Conservation (phyloP, 2,113 vertebrate species). For the Helogale parvula region DNA sequence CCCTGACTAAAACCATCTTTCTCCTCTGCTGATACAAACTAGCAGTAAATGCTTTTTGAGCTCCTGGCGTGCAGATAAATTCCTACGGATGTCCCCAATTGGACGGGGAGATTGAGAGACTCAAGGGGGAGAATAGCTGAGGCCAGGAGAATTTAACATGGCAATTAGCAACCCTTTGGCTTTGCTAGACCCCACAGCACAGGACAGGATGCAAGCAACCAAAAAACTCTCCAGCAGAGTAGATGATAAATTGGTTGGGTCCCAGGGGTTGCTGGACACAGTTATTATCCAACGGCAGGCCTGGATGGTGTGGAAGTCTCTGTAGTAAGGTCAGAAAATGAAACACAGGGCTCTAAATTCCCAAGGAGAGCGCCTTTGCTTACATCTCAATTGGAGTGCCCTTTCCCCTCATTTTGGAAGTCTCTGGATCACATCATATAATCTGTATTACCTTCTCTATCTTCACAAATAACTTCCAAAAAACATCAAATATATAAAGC, state of each 20-base stretch:
- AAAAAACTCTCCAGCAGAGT: constrained; percentile 60
- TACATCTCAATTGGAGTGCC: not conserved
- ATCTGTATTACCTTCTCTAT: constrained; percentile 42
- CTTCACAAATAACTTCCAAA: constrained; percentile 57
- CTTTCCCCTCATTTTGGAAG: constrained; percentile 39
- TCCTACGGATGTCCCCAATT: constrained; percentile 63
- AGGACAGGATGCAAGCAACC: constrained; percentile 63
- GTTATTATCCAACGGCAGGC: constrained; percentile 67
- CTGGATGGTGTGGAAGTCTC: constrained; percentile 35
- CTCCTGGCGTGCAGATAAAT: constrained; percentile 77
- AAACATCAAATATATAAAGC: constrained; percentile 14
- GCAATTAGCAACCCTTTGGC: constrained; percentile 81
- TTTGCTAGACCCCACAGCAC: constrained; percentile 64
- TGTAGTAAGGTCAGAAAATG: constrained; percentile 67
- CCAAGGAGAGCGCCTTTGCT: constrained; percentile 59
- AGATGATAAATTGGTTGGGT: constrained; percentile 74
- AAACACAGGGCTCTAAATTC: constrained; percentile 69
- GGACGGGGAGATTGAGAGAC: constrained; percentile 78
- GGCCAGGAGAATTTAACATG: constrained; percentile 79
- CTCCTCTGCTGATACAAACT: constrained; percentile 69
- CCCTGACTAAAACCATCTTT: constrained; percentile 64
- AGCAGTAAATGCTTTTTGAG: constrained; percentile 78
- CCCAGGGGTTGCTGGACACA: constrained; percentile 69
- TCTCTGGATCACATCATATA: not conserved
- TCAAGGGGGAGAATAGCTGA: constrained; percentile 75